phyloP scores from a whole-genome alignment of 2,888 invertebrate genomes.

The Lymantria dispar region DNA sequence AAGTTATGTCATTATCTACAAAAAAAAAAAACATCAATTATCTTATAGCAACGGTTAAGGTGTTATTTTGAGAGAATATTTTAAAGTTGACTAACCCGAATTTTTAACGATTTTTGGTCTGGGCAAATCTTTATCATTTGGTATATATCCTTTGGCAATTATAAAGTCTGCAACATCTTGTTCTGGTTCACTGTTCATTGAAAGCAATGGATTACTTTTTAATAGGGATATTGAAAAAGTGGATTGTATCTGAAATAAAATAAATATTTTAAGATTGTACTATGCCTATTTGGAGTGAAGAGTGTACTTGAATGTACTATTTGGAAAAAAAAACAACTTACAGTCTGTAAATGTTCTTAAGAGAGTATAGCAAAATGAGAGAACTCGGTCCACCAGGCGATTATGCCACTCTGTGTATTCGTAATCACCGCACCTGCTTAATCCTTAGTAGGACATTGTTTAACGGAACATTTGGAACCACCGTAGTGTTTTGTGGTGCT shows the following conservation, averaged over 20 bases:
- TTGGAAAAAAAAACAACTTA: too few relatives aligned
- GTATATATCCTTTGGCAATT: constrained; percentile 55
- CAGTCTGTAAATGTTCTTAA: too few relatives aligned
- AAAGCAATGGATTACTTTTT: constrained; percentile 34
- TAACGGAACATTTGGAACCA: too few relatives aligned
- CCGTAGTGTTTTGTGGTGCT: too few relatives aligned
- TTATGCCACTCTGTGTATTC: too few relatives aligned
- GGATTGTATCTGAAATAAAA: constrained; percentile 36
- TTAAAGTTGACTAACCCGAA: constrained; percentile 41
- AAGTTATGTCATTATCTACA: constrained; percentile 58
- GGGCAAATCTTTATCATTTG: constrained; percentile 54
- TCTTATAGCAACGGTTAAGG: background rate
- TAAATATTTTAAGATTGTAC: background rate
- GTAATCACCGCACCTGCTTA: too few relatives aligned
- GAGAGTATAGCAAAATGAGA: too few relatives aligned
- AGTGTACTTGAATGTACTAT: too few relatives aligned
- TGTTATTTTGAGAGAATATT: background rate
- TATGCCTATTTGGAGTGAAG: too few relatives aligned
- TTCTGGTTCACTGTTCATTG: constrained; percentile 41
- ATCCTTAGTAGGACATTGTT: too few relatives aligned
- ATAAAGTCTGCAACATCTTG: constrained; percentile 53
- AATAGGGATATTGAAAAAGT: constrained; percentile 38
- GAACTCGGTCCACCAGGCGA: too few relatives aligned
- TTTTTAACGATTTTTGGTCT: constrained; percentile 46
- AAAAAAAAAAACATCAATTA: background rate